Evolutionary conservation across 2,113 vertebrate genomes (phyloP), one percentile per base, ranked within the genome.

Genomic region (Falcunculus frontatus): DNA sequence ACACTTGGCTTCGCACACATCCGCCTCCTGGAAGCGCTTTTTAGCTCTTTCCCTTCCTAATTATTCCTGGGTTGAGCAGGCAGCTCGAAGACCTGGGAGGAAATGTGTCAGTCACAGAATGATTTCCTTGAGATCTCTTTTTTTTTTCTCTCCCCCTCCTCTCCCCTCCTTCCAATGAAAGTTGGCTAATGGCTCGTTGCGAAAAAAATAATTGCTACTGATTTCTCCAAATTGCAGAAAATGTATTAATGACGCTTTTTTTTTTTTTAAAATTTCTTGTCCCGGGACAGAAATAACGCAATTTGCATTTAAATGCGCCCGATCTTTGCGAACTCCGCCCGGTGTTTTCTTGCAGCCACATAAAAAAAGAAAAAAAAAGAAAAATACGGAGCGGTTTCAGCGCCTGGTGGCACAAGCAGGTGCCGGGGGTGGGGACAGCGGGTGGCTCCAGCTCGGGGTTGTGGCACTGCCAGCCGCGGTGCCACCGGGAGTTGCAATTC

Each of bases 291-390:
- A 96, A 97, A 97, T 97, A 97, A 92, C 96, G 14, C 89, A 16
- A 97, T 97, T 97, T 96, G 96, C 97, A 97, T 97, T 87, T 97
- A 95, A 97, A 97, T 97, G 94, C 16, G 37, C 87, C 90, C 75
- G n/a, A 79, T 78, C 93, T 97, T 87, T 82, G 87, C 93, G 68
- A 95, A 94, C 75, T 90, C 85, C 63, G 11, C 93, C 92, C 82
- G 79, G 75, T 62, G 60, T 91, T 96, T 90, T 83, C 93, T 95
- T 73, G 57, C 10, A 93, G 85, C 91, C 56, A 15, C 84, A 12
- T 1, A 13, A 11, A 41, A 41, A 41, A 11, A 19, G 8, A 30
- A 32, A 32, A 32, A 33, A 33, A 55, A 32, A 2, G 19, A 90
- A 39, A 96, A 95, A 90, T 46, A 69, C 15, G 2, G 59, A 72